Base-by-base conservation (phyloP, 2,797 vertebrate genomes). In the Vipera latastei region DNA sequence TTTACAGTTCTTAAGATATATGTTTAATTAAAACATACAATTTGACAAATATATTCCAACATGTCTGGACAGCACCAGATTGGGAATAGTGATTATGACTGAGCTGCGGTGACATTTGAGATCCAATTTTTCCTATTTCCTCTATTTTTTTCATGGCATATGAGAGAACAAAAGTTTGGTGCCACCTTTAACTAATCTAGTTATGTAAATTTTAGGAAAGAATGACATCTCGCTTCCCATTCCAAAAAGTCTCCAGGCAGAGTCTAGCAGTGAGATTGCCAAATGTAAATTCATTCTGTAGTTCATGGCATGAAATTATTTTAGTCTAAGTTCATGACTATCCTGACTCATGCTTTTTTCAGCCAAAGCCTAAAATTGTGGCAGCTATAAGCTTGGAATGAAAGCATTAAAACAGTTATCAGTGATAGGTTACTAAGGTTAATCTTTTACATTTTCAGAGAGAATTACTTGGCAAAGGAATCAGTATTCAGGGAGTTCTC, bases 381-480 rank as follows among this genome's bases (percentile, higher is more conserved):
- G 56, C 63, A 88, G 89, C 6, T 38, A 55, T 25, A 89, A 59
- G 87, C 44, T 83, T 22, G 44, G 44, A 48, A 91, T 78, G 91
- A 92, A 90, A 57, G 65, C 63, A 93, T 93, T 90, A 65, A 65
- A 92, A 22, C 59, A 60, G 63, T 88, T 91, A 86, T 53, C 92
- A 91, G 7, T 88, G 56, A 38, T 91, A 90, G 94, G 53, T 88
- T 90, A 92, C 26, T 51, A 91, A 94, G 89, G 86, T 65, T 63
- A 89, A n/a, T 61, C 57, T 89, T 91, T 91, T 56, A 87, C 11
- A 91, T 89, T 93, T 4, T 4, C 55, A 89, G 18, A 91, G 20
- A 91, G 91, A 95, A 87, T 18, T 60, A 86, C 32, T n/a, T 92
- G 86, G 73, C 89, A 92, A 60, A 32, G 57, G 6, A 93, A 83